Conservation (phyloP, 2,113 vertebrate genomes). For the Semicossyphus pulcher region DNA sequence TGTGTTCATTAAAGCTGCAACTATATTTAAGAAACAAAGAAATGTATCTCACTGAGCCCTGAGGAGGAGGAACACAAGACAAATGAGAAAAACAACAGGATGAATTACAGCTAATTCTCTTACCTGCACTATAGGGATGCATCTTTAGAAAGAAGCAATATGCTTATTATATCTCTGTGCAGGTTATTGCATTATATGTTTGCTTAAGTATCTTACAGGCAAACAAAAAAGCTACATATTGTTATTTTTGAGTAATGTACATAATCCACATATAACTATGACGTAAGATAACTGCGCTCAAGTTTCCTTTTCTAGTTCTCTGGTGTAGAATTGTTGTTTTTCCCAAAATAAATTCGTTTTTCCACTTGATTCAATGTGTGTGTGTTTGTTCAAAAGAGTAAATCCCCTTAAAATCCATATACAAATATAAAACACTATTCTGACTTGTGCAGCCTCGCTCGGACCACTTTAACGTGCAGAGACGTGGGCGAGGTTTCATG, state of each 20-base stretch:
- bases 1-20: conserved; percentile 1
- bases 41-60: neutral
- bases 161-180: neutral
- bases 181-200: neutral
- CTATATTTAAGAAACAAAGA: neutral
- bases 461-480: conserved; percentile 9
- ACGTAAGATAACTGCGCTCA: too few relatives aligned
- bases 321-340: too few relatives aligned
- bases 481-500: conserved; percentile 25
- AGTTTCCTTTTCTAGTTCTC: too few relatives aligned
- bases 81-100: neutral
- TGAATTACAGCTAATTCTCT: neutral
- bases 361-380: too few relatives aligned
- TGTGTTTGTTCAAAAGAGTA: neutral
- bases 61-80: neutral
- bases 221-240: too few relatives aligned
- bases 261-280: too few relatives aligned
- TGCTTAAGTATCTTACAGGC: too few relatives aligned
- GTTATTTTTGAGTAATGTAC: too few relatives aligned
- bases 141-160: neutral
- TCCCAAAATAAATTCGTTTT: too few relatives aligned
- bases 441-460: neutral
- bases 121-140: neutral
- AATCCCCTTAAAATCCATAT: too few relatives aligned
- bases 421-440: too few relatives aligned